These are phyloP conservation scores for Diploscapter pachys DNA, from an alignment of 1,140 invertebrate species.

Conservation along the genomic window DNA sequence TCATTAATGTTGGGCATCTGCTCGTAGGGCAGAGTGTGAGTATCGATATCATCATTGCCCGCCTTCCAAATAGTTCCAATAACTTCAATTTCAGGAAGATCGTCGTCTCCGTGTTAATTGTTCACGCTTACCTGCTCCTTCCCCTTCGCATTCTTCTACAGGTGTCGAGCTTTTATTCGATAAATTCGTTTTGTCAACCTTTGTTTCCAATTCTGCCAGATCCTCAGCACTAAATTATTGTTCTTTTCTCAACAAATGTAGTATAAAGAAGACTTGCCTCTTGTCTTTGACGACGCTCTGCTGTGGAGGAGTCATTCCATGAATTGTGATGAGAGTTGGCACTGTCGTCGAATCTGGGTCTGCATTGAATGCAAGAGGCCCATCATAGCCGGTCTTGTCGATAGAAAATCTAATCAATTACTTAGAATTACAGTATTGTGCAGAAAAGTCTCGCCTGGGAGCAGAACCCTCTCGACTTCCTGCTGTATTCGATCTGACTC, in stretches of 20 bases:
- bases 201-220: too few species aligned
- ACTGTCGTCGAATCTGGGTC: slow-evolving; percentile 6
- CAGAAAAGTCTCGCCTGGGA: not conserved
- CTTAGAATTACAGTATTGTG: not conserved
- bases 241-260: too few species aligned
- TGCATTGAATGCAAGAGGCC: not conserved
- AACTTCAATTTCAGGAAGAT: not conserved
- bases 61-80: slow-evolving; percentile 2
- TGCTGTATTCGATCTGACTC: not conserved
- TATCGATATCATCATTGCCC: slow-evolving; percentile 3
- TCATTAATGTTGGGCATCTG: slow-evolving; percentile 53
- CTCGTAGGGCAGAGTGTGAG: slow-evolving; percentile 23
- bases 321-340: not conserved
- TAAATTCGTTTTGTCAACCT: too few species aligned
- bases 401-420: not conserved
- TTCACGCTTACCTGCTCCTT: too few species aligned
- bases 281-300: too few species aligned
- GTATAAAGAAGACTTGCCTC: too few species aligned
- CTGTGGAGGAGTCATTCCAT: not conserved
- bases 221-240: too few species aligned
- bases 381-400: too few species aligned
- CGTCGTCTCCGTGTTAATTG: too few species aligned
- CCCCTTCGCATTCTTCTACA: too few species aligned
- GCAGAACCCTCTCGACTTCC: not conserved
- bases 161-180: too few species aligned